Evolutionary conservation across 2,113 vertebrate species (phyloP).

Genomic region (Petromus typicus): DNA sequence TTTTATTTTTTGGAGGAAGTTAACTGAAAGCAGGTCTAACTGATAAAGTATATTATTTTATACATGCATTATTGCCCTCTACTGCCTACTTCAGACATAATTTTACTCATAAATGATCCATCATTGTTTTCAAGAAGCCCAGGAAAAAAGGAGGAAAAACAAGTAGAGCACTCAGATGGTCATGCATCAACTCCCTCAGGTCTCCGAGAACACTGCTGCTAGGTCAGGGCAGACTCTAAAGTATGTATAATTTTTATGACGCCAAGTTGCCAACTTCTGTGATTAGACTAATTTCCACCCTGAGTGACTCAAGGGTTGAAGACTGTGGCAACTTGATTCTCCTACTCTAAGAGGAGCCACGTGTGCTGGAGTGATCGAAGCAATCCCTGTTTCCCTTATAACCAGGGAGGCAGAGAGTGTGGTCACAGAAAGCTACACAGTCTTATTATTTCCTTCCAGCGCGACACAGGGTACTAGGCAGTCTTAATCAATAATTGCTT

Average conservation of each 20-base stretch:
- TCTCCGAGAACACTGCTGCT: not conserved
- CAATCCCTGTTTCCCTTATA: not conserved
- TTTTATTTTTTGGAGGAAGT: not conserved
- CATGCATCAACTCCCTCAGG: not conserved
- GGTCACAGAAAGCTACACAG: not conserved
- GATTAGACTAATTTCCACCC: not conserved
- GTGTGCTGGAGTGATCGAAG: not conserved
- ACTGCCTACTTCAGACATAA: not conserved
- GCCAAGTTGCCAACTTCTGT: not conserved
- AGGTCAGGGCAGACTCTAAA: not conserved
- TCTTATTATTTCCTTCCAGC: not conserved
- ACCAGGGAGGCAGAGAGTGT: not conserved
- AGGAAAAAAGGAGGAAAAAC: not conserved
- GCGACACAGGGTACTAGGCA: not conserved
- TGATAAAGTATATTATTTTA: not conserved
- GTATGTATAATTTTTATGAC: not conserved
- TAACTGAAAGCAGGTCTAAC: slow-evolving; percentile 16
- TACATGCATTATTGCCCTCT: not conserved
- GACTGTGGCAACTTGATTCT: not conserved
- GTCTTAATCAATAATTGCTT: not conserved
- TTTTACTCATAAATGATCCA: not conserved
- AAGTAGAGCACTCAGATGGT: not conserved
- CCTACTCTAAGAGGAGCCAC: not conserved
- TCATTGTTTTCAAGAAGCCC: slow-evolving; percentile 22
- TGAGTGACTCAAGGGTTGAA: not conserved